phyloP scores from a whole-genome alignment of 2,797 vertebrate genomes.

The Petrocephalus sullivani region DNA sequence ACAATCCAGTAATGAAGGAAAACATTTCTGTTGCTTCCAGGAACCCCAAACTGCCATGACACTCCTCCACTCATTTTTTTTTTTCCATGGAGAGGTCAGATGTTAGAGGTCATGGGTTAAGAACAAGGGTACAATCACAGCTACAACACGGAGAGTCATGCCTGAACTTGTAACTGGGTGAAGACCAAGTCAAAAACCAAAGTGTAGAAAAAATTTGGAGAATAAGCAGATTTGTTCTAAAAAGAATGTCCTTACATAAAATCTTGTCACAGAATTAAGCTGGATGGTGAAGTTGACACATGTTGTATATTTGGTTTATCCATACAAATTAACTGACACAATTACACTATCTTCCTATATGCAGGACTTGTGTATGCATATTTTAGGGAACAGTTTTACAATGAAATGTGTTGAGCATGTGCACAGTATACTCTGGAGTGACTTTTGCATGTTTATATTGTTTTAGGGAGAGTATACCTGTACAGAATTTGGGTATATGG shows the following conservation, averaged over 20 bases:
- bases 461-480: neutral
- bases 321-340: neutral
- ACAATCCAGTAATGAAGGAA: conserved; percentile 60
- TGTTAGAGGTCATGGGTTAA: conserved; percentile 10
- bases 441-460: neutral
- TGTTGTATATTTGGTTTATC: neutral
- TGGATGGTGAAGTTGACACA: neutral
- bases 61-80: neutral
- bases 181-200: neutral
- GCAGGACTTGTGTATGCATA: neutral
- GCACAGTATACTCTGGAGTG: neutral
- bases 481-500: neutral
- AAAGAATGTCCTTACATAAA: neutral
- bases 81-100: neutral
- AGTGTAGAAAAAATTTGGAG: neutral
- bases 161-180: neutral
- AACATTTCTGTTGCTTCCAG: conserved; percentile 56
- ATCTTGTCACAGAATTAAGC: neutral
- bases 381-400: neutral
- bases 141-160: neutral
- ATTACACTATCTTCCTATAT: neutral
- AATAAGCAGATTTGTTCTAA: neutral
- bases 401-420: neutral
- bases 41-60: conserved; percentile 27
- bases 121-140: neutral